A percentile compares a stretch with the other conserved stretches of the same genome.
phyloP scores from a whole-genome alignment of 2,888 invertebrate species.

The Blomia tropicalis region DNA sequence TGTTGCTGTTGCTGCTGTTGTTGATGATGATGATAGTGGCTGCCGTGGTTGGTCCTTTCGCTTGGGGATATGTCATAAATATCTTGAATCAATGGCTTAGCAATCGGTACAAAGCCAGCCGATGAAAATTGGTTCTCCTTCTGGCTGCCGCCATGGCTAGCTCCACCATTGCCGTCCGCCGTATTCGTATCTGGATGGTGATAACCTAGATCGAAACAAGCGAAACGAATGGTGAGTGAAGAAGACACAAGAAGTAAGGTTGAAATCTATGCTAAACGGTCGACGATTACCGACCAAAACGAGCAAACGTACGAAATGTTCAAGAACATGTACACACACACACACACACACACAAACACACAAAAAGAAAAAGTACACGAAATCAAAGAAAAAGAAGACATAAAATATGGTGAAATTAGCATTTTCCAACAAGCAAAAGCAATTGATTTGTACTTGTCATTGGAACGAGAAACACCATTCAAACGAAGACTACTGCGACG shows the following conservation, averaged over 20 bases:
- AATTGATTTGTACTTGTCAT: conserved; percentile 15
- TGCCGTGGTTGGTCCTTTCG: not conserved
- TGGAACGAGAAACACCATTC: no score
- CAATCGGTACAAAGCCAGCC: conserved; percentile 22
- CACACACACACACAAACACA: no score
- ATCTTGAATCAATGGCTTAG: conserved; percentile 19
- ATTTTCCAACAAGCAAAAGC: not conserved
- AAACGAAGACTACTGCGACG: no score
- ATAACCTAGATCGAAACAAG: conserved; percentile 13
- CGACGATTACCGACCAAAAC: not conserved
- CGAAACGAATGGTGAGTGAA: not conserved
- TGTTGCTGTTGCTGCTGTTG: conserved; percentile 10
- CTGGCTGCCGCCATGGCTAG: no score
- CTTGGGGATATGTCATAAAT: conserved; percentile 5
- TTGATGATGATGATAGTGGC: conserved; percentile 2
- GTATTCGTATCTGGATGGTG: conserved; percentile 3
- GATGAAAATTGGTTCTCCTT: conserved; percentile 16
- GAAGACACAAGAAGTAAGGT: no score
- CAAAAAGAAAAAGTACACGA: no score
- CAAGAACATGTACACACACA: no score
- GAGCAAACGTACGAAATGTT: no score
- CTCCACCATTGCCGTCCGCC: no score
- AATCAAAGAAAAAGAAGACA: no score
- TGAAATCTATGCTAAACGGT: conserved; percentile 5
- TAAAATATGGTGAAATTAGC: conserved; percentile 13